Evolutionary conservation across 2,797 vertebrate species (phyloP), one percentile per base, ranked within the genome.

Genomic region (Alca torda): DNA sequence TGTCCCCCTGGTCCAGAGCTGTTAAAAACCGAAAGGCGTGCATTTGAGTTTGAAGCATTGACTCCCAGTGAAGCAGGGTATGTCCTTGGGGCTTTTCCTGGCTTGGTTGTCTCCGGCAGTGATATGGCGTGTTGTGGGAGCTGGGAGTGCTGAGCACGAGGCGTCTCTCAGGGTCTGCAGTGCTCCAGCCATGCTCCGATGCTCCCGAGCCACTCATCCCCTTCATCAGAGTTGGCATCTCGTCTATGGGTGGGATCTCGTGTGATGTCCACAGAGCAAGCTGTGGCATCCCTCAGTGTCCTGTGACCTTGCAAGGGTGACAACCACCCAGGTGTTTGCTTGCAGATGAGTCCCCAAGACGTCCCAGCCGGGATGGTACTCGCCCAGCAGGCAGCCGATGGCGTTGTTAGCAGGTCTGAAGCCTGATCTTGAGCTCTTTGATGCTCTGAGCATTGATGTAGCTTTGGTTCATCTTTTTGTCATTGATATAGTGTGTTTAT

Each of bases 91-190:
- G 39, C 5, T 64, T n/a, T 31, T 10, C 26, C n/a, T 25, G 15
- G 5, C 56, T 18, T 13, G 26, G 46, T 43, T 60, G 60, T 23
- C 60, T 10, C 45, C 0, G 1, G 16, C 1, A 1, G 24, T n/a
- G 59, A 60, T 5, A 17, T 0, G 3, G 21, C 3, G 21, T 39
- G 30, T 24, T 1, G 2, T 10, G 59, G 67, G 37, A n/a, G 57
- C 19, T 21, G 60, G 45, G 37, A 14, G 9, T 11, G 46, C 53
- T 77, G 23, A 6, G 59, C 59, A 45, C 1, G 1, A n/a, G 24
- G 9, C 0, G 1, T 16, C 46, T 37, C n/a, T 6, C 1, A 2
- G 26, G 24, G 5, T 69, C 57, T 51, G 76, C 4, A 0, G 9
- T n/a, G 35, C 35, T 37, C 54, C 37, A 45, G 68, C 35, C 0